Base-by-base conservation (phyloP, 2,113 vertebrate species). In the Ardeotis arabs region DNA sequence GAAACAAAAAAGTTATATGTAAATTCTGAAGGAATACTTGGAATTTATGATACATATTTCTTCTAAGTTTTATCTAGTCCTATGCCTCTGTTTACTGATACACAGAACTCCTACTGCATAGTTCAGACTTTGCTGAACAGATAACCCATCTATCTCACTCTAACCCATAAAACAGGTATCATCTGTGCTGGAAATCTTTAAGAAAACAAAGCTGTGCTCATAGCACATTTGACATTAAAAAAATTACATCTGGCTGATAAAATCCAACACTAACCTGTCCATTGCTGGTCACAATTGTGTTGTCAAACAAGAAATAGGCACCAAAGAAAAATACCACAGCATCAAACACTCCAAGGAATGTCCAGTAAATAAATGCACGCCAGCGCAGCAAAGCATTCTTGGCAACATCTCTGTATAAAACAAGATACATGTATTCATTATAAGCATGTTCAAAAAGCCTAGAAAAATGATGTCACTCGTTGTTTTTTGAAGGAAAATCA, bases 311-410 rank as follows among this genome's bases (percentile, higher is more conserved):
- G 98, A 99, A 99, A 97, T 99, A 99, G 97, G 98, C 98, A 96
- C 99, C 99, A 90, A 99, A 99, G 98, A 99, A 99, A 98, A 99
- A 99, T 67, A 99, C 99, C 44, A 99, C 76, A 20, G 99, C 99
- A 10, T 99, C 98, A 68, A 99, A 99, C 9, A 99, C 97, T 11
- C 99, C 99, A 74, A 99, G 97, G 95, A 99, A 94, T 14, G 99
- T 99, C 99, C 99, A 99, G 91, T 99, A 99, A 81, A 99, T 97
- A 97, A 99, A 99, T 53, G 96, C 98, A 50, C 98, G 98, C 99
- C 99, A 99, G 47, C 98, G 98, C 81, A 99, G 98, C 60, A 99
- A 96, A 12, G 99, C 98, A 74, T 99, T 99, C 98, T 99, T 99
- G 86, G 99, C 98, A 84, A 99, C 98, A 82, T 99, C 99, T 97